Conservation (phyloP, 37 sponge, comb jelly and placozoan species). For the Beroe forskalii region DNA sequence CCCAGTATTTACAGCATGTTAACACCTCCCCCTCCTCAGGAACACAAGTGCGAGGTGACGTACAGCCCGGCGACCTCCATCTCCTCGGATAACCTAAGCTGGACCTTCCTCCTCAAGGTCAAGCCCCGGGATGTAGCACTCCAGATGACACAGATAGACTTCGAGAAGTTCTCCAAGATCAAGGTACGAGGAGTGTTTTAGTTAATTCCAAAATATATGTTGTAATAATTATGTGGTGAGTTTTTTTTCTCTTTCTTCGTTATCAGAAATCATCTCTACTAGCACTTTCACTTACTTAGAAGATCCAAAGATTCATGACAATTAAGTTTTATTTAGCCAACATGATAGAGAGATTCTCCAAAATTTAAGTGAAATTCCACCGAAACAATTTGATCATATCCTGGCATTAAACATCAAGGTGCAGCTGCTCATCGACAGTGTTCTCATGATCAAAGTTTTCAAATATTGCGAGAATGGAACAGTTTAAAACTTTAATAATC, state of each 20-base stretch:
- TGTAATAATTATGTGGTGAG: background rate
- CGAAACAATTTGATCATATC: no score
- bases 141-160: constrained; percentile 66
- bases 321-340: no score
- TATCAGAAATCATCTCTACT: background rate
- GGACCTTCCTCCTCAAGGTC: constrained; percentile 52
- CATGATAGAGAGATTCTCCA: no score
- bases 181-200: background rate
- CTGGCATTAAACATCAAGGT: background rate
- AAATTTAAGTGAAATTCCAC: no score
- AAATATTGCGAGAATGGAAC: no score
- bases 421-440: background rate
- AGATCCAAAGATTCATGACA: no score
- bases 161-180: constrained; percentile 63
- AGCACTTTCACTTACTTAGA: no score
- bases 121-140: constrained; percentile 38
- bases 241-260: background rate
- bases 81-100: constrained; percentile 30
- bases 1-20: no score
- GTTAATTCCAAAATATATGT: no score
- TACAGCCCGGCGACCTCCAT: constrained; percentile 62
- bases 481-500: no score
- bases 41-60: background rate
- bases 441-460: no score
- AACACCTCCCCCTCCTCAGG: constrained; percentile 14